Evolutionary conservation across 2,888 invertebrate species (phyloP), one percentile per base, ranked within the genome.

Genomic region (Drosophila prostipennis): DNA sequence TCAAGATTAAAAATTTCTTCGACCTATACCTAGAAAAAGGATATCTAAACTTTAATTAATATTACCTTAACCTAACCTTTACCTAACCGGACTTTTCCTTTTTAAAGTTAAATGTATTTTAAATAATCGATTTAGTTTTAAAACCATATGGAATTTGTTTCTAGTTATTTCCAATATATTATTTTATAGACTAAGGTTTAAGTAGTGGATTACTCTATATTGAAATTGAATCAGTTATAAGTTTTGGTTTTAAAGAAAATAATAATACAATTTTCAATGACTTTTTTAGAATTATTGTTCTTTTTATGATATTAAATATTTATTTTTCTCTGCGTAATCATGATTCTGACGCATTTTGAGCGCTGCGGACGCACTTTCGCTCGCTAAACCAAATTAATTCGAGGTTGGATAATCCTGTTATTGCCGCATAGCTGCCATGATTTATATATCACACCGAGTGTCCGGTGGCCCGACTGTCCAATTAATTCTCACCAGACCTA

Each of bases 361-460:
- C 69, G 58, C 58, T 71, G 63, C 51, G 51, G 51, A 68, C 69
- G 67, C 55, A 61, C 57, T 52, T 76, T 48, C 49, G 56, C 61
- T 59, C 55, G 45, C 49, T 63, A 64, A 67, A 51, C 74, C 42
- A 52, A 72, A 54, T 69, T 57, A 57, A 74, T 80, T 72, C 59
- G 69, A 56, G 37, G 55, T 56, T 72, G 67, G 72, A 64, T 84
- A 72, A 79, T 74, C 77, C 70, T 56, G 53, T 56, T 64, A 56
- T 48, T 59, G 53, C 29, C 42, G 60, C 58, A 64, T 48, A 42
- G 37, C 48, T 55, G 77, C 74, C 76, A 83, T 87, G 89, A 89
- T 89, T 89, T 89, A 89, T 87, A 72, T 59, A 74, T 72, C 77
- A 72, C 59, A 65, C 53, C 57, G 63, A 53, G 72, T 73, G 70